Conservation (phyloP, 2,113 vertebrate species). For the Notarius lentiginosus region DNA sequence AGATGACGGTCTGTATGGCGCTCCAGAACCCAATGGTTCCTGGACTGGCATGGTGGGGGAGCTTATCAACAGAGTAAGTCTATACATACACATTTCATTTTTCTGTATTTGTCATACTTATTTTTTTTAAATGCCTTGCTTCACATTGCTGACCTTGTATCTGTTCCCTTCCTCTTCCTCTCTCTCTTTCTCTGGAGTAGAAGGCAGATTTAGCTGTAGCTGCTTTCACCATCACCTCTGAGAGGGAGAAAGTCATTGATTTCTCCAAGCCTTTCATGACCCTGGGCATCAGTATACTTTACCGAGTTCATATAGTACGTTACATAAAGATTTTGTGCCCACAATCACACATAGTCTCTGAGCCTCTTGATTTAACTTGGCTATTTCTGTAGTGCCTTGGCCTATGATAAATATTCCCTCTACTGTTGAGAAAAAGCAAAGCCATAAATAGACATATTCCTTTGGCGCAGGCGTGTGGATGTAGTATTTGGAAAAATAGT, state of each 20-base stretch:
- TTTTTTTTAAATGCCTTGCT: constrained; percentile 54
- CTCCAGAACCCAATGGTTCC: constrained; percentile 86
- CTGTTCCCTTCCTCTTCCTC: neutral
- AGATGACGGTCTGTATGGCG: constrained; percentile 86
- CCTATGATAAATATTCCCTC: constrained; percentile 34
- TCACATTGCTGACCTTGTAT: constrained; percentile 42
- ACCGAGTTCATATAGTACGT: constrained; percentile 83
- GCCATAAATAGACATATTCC: constrained; percentile 19
- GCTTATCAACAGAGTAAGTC: constrained; percentile 85
- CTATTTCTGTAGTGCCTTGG: neutral
- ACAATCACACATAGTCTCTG: constrained; percentile 17
- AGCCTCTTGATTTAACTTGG: neutral
- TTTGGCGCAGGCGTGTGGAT: constrained; percentile 8
- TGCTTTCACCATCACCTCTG: constrained; percentile 89
- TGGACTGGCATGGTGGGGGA: constrained; percentile 95
- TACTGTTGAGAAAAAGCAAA: constrained; percentile 15
- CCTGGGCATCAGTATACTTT: constrained; percentile 89
- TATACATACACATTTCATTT: neutral
- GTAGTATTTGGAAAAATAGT: neutral
- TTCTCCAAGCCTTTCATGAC: constrained; percentile 94
- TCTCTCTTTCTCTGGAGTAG: constrained; percentile 63
- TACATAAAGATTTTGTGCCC: constrained; percentile 24
- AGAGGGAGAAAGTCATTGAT: constrained; percentile 91
- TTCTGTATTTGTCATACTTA: neutral
- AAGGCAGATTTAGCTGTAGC: constrained; percentile 90